These are phyloP conservation scores for Drosophila neotestacea DNA, from an alignment of 2,888 invertebrate species.

Conservation along the genomic window DNA sequence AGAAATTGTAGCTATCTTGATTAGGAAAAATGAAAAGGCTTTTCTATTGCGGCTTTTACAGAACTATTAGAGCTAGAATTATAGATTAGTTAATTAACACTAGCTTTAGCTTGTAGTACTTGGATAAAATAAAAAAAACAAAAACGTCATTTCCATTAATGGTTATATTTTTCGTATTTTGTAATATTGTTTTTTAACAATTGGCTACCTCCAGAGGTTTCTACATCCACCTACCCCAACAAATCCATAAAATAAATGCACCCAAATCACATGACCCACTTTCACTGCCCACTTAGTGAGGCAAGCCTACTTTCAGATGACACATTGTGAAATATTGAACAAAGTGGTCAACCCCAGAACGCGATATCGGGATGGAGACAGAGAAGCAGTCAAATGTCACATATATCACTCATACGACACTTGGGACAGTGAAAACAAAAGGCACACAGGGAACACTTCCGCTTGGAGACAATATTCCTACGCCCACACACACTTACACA, in stretches of 20 bases:
- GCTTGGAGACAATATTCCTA: constrained; percentile 35
- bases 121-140: background rate
- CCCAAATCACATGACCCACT: constrained; percentile 60
- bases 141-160: background rate
- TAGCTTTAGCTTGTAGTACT: no score
- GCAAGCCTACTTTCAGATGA: constrained; percentile 54
- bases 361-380: background rate
- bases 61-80: no score
- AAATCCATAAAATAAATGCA: constrained; percentile 30
- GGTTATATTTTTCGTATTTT: background rate
- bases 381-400: constrained; percentile 44
- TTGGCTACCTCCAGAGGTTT: background rate
- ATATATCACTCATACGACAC: constrained; percentile 69
- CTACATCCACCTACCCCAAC: constrained; percentile 58
- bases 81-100: no score
- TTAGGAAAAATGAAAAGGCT: no score
- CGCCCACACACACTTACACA: constrained; percentile 24
- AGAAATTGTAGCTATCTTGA: no score
- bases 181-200: no score
- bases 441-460: constrained; percentile 47
- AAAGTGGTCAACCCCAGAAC: constrained; percentile 64
- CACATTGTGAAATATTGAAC: constrained; percentile 59
- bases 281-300: constrained; percentile 61
- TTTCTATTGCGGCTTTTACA: no score
- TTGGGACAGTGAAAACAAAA: constrained; percentile 48